phyloP scores from a whole-genome alignment of 2,113 vertebrate species.

The Panthera leo region DNA sequence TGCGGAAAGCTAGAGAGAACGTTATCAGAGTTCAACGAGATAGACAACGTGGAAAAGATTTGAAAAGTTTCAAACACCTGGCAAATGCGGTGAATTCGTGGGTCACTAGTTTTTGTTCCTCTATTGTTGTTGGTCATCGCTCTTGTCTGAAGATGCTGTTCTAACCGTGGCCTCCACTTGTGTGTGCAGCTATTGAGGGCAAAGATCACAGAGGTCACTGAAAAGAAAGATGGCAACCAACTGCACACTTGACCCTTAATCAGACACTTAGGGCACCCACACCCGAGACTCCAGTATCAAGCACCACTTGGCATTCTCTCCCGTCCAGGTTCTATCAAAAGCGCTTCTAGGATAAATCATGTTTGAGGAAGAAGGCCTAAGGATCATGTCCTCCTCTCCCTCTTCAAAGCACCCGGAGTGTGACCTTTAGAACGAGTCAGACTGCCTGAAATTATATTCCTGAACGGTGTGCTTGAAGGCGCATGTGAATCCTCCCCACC shows the following conservation, averaged over 20 bases:
- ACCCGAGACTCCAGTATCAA: neutral
- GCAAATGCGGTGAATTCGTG: neutral
- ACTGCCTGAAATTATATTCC: neutral
- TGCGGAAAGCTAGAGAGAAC: neutral
- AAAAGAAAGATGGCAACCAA: neutral
- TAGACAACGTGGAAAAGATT: neutral
- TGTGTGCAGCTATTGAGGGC: neutral
- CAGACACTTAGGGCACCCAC: neutral
- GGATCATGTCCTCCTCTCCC: neutral
- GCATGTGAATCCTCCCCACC: neutral
- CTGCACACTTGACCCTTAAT: neutral
- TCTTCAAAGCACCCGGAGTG: neutral
- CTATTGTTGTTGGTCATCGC: neutral
- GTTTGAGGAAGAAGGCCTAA: neutral
- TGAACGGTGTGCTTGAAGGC: neutral
- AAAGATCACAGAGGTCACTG: neutral
- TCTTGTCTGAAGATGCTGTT: neutral
- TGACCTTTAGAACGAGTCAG: neutral
- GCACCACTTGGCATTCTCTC: neutral
- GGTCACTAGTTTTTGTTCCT: neutral
- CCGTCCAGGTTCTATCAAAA: neutral
- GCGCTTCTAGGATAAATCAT: neutral
- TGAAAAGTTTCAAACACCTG: neutral
- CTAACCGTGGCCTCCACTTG: neutral
- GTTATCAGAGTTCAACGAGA: neutral